These are phyloP conservation scores for Timandra comae DNA, from an alignment of 2,888 invertebrate species.

Conservation along the genomic window DNA sequence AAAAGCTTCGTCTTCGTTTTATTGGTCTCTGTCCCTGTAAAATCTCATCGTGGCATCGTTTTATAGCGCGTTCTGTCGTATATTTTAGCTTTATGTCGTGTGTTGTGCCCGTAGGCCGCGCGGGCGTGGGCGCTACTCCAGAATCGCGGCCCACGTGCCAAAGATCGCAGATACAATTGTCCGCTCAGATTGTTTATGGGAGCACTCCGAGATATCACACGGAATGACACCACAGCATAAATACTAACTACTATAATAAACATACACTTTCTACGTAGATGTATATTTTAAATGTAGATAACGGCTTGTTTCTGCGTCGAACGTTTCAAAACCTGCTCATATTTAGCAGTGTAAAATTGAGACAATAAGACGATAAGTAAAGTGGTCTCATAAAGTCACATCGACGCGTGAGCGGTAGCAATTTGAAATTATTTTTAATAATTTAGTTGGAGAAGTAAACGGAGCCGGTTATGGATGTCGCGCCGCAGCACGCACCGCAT, in stretches of 20 bases:
- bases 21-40: conserved; percentile 53
- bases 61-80: conserved; percentile 56
- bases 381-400: conserved; percentile 30
- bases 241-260: conserved; percentile 25
- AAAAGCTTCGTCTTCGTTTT: conserved; percentile 57
- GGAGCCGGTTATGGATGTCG: conserved; percentile 34
- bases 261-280: not conserved
- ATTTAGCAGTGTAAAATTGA: conserved; percentile 14
- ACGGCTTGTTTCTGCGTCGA: not conserved
- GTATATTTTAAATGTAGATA: not conserved
- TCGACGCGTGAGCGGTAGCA: conserved; percentile 35
- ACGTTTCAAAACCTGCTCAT: conserved; percentile 12
- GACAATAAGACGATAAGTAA: conserved; percentile 25
- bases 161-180: conserved; percentile 66
- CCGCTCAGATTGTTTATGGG: conserved; percentile 61
- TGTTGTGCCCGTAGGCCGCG: conserved; percentile 36
- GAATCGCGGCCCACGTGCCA: conserved; percentile 62
- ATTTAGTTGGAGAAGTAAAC: conserved; percentile 41
- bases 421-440: conserved; percentile 39
- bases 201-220: conserved; percentile 48
- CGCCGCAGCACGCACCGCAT: conserved; percentile 45
- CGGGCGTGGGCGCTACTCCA: conserved; percentile 69
- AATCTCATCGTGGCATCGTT: conserved; percentile 57
- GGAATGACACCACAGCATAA: conserved; percentile 56
- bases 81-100: conserved; percentile 59